These are phyloP conservation scores for Clistopyga incitator DNA, from an alignment of 2,888 invertebrate genomes.

Conservation along the genomic window DNA sequence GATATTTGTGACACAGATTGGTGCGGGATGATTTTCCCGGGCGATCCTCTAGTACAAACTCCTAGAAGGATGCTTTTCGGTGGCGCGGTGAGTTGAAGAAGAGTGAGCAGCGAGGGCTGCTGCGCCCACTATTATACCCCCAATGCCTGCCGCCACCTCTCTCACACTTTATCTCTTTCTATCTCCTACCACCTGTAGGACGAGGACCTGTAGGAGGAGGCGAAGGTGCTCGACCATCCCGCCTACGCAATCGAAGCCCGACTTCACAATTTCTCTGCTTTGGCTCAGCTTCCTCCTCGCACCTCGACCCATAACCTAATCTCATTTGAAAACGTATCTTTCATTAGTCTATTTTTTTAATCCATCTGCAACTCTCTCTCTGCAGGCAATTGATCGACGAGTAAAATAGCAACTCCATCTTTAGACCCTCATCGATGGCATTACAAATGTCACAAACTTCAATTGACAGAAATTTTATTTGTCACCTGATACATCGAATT, in stretches of 20 bases:
- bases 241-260: conserved; percentile 42
- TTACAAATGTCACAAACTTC: too few species aligned
- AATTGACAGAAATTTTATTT: too few species aligned
- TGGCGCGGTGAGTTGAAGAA: conserved; percentile 72
- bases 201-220: conserved; percentile 33
- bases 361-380: neutral
- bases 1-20: neutral
- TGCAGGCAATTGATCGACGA: neutral
- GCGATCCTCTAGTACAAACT: conserved; percentile 12
- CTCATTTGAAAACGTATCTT: neutral
- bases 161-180: conserved; percentile 4
- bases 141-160: conserved; percentile 73
- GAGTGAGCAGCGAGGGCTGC: conserved; percentile 79
- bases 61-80: conserved; percentile 65
- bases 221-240: conserved; percentile 42
- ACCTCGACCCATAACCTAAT: neutral
- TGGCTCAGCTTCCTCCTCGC: conserved; percentile 24
- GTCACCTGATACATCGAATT: too few species aligned
- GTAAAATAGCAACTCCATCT: neutral
- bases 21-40: neutral
- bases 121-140: conserved; percentile 82
- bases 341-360: neutral
- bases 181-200: conserved; percentile 68
- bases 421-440: neutral
- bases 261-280: conserved; percentile 2